Evolutionary conservation across 1,140 invertebrate species (phyloP), one percentile per base, ranked within the genome.

Genomic region (Gonioctena quinquepunctata): DNA sequence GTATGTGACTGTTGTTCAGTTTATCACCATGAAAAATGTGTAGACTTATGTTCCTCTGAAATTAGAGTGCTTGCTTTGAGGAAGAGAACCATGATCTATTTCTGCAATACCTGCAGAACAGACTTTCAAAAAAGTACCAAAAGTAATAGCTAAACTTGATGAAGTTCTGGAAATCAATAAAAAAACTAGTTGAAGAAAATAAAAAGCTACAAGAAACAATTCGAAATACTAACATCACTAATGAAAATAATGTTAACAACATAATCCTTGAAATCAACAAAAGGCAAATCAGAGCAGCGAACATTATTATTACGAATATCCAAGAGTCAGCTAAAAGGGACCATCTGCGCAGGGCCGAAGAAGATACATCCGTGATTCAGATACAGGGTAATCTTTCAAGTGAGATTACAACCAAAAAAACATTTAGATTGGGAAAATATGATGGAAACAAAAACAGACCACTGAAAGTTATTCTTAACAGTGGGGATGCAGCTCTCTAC

Each of bases 131-230:
- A 52, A 52, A 16, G 50, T 52, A 13, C 50, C 50, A 7, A 52
- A 52, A 52, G 50, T 52, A 7, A 52, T 52, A 13, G 50, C 50
- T 13, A 52, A 52, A 21, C 50, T 52, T 7, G 50, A 52, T 52
- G 50, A 52, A 16, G 50, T 52, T 13, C 50, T 52, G 50, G 50
- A 52, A 52, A 52, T 52, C 8, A 52, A 52, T 52, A 52, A 52
- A 52, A 52, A 52, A 52, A n/a, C 50, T 52, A 52, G 6, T 52
- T 52, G 50, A 52, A 52, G 50, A 52, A 52, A 52, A 52, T 52
- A 52, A 16, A 16, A 52, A 52, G 16, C 50, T 52, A 13, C 50
- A 52, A 16, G 50, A 52, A 52, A 52, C 16, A 13, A 52, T 52
- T 16, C 8, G 16, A 7, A 52, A 52, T 52, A 21, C 8, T 16